phyloP scores from a whole-genome alignment of 1,140 invertebrate genomes.

The Belonocnema kinseyi region DNA sequence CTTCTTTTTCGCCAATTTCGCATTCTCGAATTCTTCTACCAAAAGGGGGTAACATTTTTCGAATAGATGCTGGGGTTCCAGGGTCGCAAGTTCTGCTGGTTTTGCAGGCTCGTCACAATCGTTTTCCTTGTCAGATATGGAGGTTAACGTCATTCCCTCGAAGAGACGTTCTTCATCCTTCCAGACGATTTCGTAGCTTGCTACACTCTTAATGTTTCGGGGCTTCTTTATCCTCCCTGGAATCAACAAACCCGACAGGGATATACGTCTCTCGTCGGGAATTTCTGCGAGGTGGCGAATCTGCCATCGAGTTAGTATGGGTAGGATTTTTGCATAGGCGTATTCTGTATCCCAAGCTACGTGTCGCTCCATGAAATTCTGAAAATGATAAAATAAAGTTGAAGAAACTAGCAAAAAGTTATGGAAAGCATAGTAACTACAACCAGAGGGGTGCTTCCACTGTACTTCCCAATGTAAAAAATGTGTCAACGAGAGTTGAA shows the following conservation, averaged over 20 bases:
- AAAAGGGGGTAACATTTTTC: slow-evolving; percentile 81
- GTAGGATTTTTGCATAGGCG: slow-evolving; percentile 86
- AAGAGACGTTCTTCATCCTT: slow-evolving; percentile 76
- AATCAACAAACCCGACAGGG: slow-evolving; percentile 59
- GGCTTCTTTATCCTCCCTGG: slow-evolving; percentile 79
- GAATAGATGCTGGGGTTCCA: slow-evolving; percentile 82
- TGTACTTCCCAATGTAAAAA: no score
- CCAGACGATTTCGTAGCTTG: slow-evolving; percentile 85
- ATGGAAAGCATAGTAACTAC: neutral
- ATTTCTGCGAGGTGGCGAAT: slow-evolving; percentile 70
- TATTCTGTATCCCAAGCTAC: slow-evolving; percentile 86
- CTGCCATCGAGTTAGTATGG: slow-evolving; percentile 85
- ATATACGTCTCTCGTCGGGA: slow-evolving; percentile 45
- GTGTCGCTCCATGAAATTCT: slow-evolving; percentile 81
- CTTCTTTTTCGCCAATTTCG: slow-evolving; percentile 74
- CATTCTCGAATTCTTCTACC: slow-evolving; percentile 79
- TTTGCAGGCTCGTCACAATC: slow-evolving; percentile 44
- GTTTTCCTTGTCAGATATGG: slow-evolving; percentile 62
- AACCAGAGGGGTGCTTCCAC: no score
- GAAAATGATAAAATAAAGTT: slow-evolving; percentile 55
- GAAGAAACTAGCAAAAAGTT: slow-evolving; percentile 26
- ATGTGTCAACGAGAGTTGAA: no score
- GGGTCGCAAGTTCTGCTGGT: slow-evolving; percentile 71
- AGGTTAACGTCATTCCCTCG: slow-evolving; percentile 77
- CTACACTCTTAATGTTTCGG: slow-evolving; percentile 79